Conservation (phyloP, 2,113 vertebrate species). For the Brachionichthys hirsutus region DNA sequence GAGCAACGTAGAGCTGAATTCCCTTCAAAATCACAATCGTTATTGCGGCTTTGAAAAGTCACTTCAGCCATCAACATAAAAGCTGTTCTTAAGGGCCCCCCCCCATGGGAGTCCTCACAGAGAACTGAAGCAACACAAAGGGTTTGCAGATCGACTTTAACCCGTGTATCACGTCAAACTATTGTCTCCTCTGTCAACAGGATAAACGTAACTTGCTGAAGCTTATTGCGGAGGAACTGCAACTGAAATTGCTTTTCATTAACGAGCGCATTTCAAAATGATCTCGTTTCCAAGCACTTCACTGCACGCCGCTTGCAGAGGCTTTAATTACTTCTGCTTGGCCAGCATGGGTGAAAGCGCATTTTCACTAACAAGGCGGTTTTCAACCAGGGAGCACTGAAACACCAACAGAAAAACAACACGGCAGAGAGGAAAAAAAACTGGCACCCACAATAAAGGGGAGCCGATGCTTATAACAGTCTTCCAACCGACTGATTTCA, state of each 20-base stretch:
- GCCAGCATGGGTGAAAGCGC: constrained; percentile 64
- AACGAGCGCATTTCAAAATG: constrained; percentile 52
- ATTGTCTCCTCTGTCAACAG: constrained; percentile 9
- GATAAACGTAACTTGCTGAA: constrained; percentile 39
- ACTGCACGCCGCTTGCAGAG: constrained; percentile 30
- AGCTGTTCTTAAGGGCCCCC: constrained; percentile 42
- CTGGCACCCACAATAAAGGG: constrained; percentile 28
- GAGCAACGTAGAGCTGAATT: constrained; percentile 13
- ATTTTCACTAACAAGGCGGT: constrained; percentile 69
- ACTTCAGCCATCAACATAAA: constrained; percentile 52
- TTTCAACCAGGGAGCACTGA: constrained; percentile 56
- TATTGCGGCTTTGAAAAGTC: constrained; percentile 41
- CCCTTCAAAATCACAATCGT: constrained; percentile 27
- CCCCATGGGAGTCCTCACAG: constrained; percentile 43
- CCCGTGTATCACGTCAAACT: constrained; percentile 33
- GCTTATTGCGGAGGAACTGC: constrained; percentile 30
- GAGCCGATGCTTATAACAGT: constrained; percentile 47
- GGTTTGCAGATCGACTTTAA: constrained; percentile 37
- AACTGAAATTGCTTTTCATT: constrained; percentile 40
- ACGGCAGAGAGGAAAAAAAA: constrained; percentile 40
- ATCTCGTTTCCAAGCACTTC: constrained; percentile 53
- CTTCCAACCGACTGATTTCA: constrained; percentile 38
- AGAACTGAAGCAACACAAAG: constrained; percentile 42
- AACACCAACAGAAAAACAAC: constrained; percentile 55
- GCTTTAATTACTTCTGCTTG: constrained; percentile 67